phyloP scores from a whole-genome alignment of 2,888 invertebrate species.

The Napeogenes sylphis region DNA sequence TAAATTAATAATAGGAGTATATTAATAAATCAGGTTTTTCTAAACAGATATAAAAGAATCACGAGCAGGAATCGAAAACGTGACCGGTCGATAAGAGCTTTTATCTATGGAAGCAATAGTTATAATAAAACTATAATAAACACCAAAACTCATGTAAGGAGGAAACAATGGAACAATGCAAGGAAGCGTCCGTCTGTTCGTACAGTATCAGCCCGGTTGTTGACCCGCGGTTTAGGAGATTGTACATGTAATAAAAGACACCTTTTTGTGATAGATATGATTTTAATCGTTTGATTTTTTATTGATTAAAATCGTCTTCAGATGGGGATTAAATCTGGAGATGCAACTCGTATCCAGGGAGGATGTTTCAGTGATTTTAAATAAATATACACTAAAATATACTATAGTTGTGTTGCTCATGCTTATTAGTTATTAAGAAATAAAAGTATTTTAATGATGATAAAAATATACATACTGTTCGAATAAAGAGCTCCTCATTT shows the following conservation, averaged over 20 bases:
- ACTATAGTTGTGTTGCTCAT: no score
- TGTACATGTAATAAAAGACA: background rate
- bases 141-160: constrained; percentile 15
- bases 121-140: background rate
- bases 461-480: no score
- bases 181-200: constrained; percentile 31
- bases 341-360: no score
- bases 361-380: no score
- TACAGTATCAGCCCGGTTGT: constrained; percentile 11
- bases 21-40: no score
- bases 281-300: background rate
- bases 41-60: background rate
- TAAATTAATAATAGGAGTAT: background rate
- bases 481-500: no score
- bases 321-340: no score
- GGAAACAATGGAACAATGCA: constrained; percentile 35
- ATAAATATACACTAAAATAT: no score
- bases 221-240: constrained; percentile 15
- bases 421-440: no score
- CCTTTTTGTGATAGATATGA: background rate
- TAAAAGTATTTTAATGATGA: no score
- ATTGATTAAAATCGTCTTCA: no score
- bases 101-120: background rate
- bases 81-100: background rate
- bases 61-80: constrained; percentile 3